Evolutionary conservation across 1,140 invertebrate species (phyloP), one percentile per base, ranked within the genome.

Genomic region (Drosophila nannoptera): DNA sequence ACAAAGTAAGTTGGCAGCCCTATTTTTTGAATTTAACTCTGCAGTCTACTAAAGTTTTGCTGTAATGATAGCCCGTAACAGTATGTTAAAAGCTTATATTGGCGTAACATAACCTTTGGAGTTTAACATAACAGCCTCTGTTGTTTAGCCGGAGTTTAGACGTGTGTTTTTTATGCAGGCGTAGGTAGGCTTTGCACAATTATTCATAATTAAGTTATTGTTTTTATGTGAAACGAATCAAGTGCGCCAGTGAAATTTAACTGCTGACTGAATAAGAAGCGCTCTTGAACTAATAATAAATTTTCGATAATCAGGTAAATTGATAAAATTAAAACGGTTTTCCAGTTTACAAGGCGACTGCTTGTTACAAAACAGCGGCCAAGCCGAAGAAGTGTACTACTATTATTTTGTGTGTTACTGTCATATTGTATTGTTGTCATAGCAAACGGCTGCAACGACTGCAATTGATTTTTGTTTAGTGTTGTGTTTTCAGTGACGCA

Each of bases 401-500:
- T 31, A n/a, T 61, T 50, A 67, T 48, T 59, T 76, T 32, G 14
- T 67, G 40, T 54, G 42, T 45, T 33, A n/a, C n/a, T n/a, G n/a
- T n/a, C n/a, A n/a, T n/a, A n/a, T n/a, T n/a, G n/a, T n/a, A 45
- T 49, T 64, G 61, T 69, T 56, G 46, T 38, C 29, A 52, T 46
- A 33, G 45, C 35, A 58, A 62, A 62, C n/a, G 22, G n/a, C 5
- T 56, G 53, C 53, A 56, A 49, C 42, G 31, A 65, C 32, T 56
- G 59, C 55, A 64, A 82, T 82, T 83, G 75, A 83, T 83, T 83
- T 83, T 80, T 73, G 49, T 66, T 62, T 74, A 40, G 50, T 46
- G 50, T 31, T 49, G n/a, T 43, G 5, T 14, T 38, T 42, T 64
- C 55, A 48, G 50, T 74, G 68, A 61, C 50, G 68, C 68, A 65